phyloP scores from a whole-genome alignment of 2,797 vertebrate genomes.

The Gallinago stenura region DNA sequence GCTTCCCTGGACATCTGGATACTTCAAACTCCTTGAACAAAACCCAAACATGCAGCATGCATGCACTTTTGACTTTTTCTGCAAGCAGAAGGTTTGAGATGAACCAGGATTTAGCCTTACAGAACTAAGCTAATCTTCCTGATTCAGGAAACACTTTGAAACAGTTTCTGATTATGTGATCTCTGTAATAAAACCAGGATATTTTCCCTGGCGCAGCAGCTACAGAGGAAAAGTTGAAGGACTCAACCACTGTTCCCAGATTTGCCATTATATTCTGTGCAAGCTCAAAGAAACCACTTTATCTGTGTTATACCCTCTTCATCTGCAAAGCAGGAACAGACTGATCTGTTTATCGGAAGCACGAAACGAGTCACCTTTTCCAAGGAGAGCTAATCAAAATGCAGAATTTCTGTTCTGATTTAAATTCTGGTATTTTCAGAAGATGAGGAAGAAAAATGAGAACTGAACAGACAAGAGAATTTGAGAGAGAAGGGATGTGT shows the following conservation, averaged over 20 bases:
- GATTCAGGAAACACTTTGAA: neutral
- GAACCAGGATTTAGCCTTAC: neutral
- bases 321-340: neutral
- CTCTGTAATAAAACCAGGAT: slow-evolving; percentile 16
- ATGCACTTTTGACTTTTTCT: neutral
- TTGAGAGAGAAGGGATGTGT: fast-evolving
- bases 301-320: neutral
- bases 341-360: neutral
- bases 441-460: neutral
- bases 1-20: neutral
- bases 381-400: neutral
- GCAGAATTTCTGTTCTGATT: neutral
- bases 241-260: neutral
- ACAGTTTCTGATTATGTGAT: neutral
- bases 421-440: neutral
- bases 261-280: neutral
- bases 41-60: neutral
- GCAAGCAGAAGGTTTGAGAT: neutral
- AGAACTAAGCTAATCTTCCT: neutral
- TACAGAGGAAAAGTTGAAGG: neutral
- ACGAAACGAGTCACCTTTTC: neutral
- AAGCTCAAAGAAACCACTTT: neutral
- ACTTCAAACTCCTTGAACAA: neutral
- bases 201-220: neutral
- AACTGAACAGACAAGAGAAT: neutral